These are phyloP conservation scores for Mesopsocus fuscifrons DNA, from an alignment of 2,888 invertebrate genomes.

Conservation along the genomic window DNA sequence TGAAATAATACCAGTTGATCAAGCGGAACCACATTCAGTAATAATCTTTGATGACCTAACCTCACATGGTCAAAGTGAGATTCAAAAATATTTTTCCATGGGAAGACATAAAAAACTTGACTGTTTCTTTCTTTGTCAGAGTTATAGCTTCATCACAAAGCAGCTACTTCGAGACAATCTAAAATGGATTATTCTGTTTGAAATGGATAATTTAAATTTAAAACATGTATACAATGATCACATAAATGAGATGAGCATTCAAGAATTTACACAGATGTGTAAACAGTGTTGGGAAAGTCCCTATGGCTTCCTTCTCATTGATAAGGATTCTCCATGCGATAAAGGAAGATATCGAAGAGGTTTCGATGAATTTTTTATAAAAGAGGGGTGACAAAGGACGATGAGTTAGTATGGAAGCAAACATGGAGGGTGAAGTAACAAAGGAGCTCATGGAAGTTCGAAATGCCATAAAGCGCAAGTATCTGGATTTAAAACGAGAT, in stretches of 20 bases:
- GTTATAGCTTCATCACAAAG: conserved; percentile 18
- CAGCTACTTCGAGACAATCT: conserved; percentile 18
- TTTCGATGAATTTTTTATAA: neutral
- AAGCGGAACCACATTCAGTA: conserved; percentile 18
- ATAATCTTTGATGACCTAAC: conserved; percentile 24
- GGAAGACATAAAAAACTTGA: conserved; percentile 17
- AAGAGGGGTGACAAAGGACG: too few relatives aligned
- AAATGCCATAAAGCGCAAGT: neutral
- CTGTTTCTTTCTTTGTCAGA: conserved; percentile 17
- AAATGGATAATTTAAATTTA: conserved; percentile 19
- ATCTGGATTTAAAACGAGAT: neutral
- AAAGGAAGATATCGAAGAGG: conserved; percentile 18
- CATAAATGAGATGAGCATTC: conserved; percentile 18
- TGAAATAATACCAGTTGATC: conserved; percentile 14
- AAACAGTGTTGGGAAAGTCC: conserved; percentile 19
- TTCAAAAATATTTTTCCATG: conserved; percentile 17
- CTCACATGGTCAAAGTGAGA: conserved; percentile 17
- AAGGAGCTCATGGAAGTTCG: neutral
- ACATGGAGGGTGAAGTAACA: conserved; percentile 14
- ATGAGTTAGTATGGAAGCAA: neutral
- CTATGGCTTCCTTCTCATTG: neutral
- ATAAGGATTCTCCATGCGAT: conserved; percentile 18
- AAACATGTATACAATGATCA: conserved; percentile 19
- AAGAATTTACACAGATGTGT: conserved; percentile 20
- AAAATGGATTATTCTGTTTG: conserved; percentile 18